These are phyloP conservation scores for Rhagologus leucostigma DNA, from an alignment of 2,113 vertebrate species.

Conservation along the genomic window DNA sequence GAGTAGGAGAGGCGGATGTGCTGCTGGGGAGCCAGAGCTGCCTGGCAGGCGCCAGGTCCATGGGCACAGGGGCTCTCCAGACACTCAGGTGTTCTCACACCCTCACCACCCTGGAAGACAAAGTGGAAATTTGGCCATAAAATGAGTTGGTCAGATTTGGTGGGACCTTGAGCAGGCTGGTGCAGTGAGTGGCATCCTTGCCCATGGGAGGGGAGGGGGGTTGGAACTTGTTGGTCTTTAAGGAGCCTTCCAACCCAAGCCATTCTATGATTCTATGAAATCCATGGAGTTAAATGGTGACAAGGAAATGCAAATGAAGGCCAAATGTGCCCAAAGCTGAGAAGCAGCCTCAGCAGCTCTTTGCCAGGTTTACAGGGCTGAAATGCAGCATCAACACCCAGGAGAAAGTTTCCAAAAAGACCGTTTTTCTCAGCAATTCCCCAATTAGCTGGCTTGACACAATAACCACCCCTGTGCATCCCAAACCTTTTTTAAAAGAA, in stretches of 20 bases:
- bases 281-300: background rate
- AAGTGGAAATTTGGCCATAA: background rate
- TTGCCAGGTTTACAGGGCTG: background rate
- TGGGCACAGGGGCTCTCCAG: fast-evolving
- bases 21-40: background rate
- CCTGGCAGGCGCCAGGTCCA: fast-evolving
- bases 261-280: background rate
- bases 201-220: fast-evolving
- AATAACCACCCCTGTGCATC: background rate
- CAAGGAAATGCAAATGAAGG: background rate
- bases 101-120: background rate
- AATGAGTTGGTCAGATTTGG: background rate
- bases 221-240: background rate
- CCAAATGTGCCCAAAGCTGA: fast-evolving
- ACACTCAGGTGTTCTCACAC: fast-evolving
- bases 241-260: background rate
- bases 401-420: background rate
- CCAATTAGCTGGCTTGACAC: background rate
- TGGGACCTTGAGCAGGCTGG: background rate
- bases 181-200: background rate
- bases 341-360: background rate
- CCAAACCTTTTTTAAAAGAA: no score
- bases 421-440: background rate
- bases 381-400: background rate
- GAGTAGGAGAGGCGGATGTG: fast-evolving